phyloP scores from a whole-genome alignment of 2,113 vertebrate genomes.

The Geothlypis trichas region DNA sequence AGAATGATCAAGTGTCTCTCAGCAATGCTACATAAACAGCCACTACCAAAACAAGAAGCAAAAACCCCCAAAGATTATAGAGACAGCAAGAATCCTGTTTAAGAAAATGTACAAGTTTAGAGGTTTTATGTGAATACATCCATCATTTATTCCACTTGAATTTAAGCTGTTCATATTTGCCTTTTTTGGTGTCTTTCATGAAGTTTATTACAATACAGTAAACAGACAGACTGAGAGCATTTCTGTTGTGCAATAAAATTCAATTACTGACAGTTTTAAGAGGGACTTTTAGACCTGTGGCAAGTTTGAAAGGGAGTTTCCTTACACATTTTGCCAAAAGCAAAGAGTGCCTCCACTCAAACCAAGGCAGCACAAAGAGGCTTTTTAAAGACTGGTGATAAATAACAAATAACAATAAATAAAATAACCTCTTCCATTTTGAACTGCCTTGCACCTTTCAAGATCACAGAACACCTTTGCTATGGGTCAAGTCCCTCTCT shows the following conservation, averaged over 20 bases:
- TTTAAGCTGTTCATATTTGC: not conserved
- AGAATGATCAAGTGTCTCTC: slow-evolving; percentile 19
- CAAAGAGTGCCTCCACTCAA: not conserved
- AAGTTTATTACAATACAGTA: not conserved
- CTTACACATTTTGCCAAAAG: not conserved
- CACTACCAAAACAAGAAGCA: slow-evolving; percentile 21
- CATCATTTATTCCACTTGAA: not conserved
- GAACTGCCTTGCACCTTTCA: not conserved
- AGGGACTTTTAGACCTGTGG: not conserved
- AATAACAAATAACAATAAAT: not conserved
- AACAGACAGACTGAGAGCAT: not conserved
- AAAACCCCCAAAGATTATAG: not conserved
- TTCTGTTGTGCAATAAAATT: slow-evolving; percentile 2
- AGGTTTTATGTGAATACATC: not conserved
- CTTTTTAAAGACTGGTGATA: not conserved
- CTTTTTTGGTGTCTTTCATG: not conserved
- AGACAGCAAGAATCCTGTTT: not conserved
- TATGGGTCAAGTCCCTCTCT: not conserved
- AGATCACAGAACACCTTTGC: rapidly evolving
- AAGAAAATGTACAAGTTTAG: not conserved
- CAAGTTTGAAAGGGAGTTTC: slow-evolving; percentile 1
- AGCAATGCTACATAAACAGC: slow-evolving; percentile 7
- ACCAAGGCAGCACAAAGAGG: rapidly evolving
- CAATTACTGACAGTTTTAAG: not conserved
- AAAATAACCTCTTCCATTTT: not conserved